Evolutionary conservation across 2,113 vertebrate species (phyloP).

Genomic region (Pardalotus punctatus): DNA sequence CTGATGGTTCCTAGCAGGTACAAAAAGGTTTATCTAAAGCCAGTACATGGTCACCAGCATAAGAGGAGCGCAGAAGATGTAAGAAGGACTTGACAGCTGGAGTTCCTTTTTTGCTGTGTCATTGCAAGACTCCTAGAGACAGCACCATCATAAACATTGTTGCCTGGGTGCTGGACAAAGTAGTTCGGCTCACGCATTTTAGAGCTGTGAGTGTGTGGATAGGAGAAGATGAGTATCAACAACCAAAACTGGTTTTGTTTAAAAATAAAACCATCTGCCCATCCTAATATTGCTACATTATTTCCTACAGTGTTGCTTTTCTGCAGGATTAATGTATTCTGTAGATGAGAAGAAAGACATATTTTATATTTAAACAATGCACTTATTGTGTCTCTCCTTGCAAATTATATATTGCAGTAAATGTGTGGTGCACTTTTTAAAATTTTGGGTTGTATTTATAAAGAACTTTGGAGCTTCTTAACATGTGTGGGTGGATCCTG

Average conservation of each 20-base stretch:
- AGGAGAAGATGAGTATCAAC: not conserved
- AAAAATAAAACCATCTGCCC: not conserved
- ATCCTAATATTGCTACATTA: not conserved
- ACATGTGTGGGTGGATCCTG: not conserved
- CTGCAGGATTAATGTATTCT: not conserved
- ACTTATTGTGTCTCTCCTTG: not conserved
- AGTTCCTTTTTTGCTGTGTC: not conserved
- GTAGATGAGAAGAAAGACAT: not conserved
- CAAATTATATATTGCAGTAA: not conserved
- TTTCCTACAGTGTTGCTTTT: not conserved
- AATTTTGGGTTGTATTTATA: not conserved
- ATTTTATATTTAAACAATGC: not conserved
- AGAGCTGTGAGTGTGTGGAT: no score
- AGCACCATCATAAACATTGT: not conserved
- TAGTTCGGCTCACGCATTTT: not conserved
- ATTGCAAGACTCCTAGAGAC: not conserved
- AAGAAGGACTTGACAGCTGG: not conserved
- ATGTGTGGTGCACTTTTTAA: not conserved
- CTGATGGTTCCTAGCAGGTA: not conserved
- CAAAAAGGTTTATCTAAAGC: not conserved
- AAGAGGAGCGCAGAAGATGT: not conserved
- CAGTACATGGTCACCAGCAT: not conserved
- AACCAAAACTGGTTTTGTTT: not conserved
- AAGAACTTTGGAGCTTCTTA: not conserved
- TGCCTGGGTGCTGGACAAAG: not conserved